A percentile compares a stretch with the other conserved stretches of the same genome.
phyloP scores from a whole-genome alignment of 2,113 vertebrate species.

The Sardina pilchardus region DNA sequence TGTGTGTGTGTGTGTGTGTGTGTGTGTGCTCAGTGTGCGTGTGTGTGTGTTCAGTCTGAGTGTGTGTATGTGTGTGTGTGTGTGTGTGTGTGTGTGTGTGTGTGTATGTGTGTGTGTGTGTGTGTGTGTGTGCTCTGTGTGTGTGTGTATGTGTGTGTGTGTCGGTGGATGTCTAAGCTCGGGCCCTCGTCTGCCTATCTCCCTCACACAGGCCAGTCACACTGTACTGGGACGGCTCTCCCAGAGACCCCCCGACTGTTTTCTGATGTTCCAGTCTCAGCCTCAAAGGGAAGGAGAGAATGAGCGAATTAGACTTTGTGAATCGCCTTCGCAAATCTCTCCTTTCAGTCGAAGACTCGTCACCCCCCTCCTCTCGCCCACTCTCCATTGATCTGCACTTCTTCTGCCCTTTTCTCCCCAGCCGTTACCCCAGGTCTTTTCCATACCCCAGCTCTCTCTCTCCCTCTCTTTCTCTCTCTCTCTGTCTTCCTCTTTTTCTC shows the following conservation, averaged over 20 bases:
- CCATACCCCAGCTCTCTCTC: conserved; percentile 39
- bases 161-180: not conserved
- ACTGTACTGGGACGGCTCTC: not conserved
- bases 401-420: too few species aligned
- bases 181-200: not conserved
- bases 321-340: not conserved
- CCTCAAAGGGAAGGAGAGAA: not conserved
- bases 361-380: too few species aligned
- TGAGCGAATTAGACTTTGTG: not conserved
- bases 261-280: not conserved
- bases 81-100: not conserved
- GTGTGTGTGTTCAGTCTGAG: too few species aligned
- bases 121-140: not conserved
- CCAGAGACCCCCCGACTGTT: not conserved
- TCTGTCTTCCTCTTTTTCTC: not conserved
- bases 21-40: too few species aligned
- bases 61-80: too few species aligned
- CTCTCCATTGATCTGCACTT: too few species aligned
- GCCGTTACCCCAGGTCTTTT: not conserved
- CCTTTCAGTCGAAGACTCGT: not conserved
- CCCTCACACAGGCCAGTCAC: not conserved
- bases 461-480: not conserved
- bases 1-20: not conserved
- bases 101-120: too few species aligned
- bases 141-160: too few species aligned